Evolutionary conservation across 2,797 vertebrate genomes (phyloP).

Genomic region (Malacoraja senta): DNA sequence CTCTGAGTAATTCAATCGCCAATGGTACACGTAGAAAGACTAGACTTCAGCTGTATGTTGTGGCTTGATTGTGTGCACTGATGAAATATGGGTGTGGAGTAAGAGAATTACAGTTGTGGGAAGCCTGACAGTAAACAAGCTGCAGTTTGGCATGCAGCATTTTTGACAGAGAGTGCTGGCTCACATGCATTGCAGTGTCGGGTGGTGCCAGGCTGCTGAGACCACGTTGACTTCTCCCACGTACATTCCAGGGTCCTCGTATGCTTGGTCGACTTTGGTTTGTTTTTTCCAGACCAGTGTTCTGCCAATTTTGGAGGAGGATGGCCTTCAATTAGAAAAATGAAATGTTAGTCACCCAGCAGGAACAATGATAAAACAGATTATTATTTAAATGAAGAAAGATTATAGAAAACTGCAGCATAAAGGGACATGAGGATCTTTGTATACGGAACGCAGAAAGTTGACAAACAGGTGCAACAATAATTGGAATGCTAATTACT

Average conservation of each 20-base stretch:
- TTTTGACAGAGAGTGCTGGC: neutral
- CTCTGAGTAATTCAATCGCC: neutral
- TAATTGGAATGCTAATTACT: no score
- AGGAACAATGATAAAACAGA: no score
- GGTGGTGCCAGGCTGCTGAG: neutral
- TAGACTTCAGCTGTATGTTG: neutral
- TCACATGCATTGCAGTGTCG: neutral
- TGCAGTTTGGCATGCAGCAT: neutral
- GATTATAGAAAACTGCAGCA: no score
- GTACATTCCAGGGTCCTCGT: neutral
- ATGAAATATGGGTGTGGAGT: neutral
- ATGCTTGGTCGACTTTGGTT: neutral
- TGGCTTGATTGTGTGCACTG: neutral
- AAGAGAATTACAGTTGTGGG: neutral
- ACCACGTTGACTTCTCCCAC: neutral
- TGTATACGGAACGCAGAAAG: no score
- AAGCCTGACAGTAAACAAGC: neutral
- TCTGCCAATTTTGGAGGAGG: neutral
- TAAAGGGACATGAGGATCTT: no score
- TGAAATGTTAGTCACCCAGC: no score
- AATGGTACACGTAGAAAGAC: neutral
- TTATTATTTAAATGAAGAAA: no score
- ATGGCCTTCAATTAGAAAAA: neutral
- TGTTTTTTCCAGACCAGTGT: neutral
- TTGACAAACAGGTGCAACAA: no score